phyloP scores from a whole-genome alignment of 2,797 vertebrate genomes.

The Lithobates sylvaticus region DNA sequence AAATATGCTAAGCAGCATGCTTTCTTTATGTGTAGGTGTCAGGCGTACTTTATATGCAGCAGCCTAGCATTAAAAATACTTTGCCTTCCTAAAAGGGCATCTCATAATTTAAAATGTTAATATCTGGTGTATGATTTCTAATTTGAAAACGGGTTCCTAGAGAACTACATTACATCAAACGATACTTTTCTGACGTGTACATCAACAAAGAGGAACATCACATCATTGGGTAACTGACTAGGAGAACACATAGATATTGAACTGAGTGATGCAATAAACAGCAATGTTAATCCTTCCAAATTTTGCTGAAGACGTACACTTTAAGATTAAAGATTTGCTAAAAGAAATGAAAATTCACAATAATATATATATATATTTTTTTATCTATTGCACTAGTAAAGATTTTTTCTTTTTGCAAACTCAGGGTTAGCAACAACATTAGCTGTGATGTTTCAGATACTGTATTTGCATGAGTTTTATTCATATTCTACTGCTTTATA shows the following conservation, averaged over 20 bases:
- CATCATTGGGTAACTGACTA: neutral
- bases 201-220: neutral
- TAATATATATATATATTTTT: neutral
- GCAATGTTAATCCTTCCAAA: neutral
- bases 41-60: neutral
- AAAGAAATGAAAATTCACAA: neutral
- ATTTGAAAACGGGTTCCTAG: neutral
- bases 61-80: neutral
- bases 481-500: constrained; percentile 4
- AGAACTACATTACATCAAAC: neutral
- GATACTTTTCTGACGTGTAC: neutral
- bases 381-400: neutral
- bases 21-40: neutral
- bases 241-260: neutral
- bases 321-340: neutral
- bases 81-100: neutral
- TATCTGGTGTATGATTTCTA: neutral
- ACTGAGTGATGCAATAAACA: neutral
- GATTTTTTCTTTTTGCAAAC: neutral
- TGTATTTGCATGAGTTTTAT: neutral
- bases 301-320: neutral
- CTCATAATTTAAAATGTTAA: neutral
- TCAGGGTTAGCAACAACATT: neutral
- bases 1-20: neutral
- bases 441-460: neutral